These are phyloP conservation scores for Poicephalus gulielmi DNA, from an alignment of 2,113 vertebrate genomes.

Conservation along the genomic window DNA sequence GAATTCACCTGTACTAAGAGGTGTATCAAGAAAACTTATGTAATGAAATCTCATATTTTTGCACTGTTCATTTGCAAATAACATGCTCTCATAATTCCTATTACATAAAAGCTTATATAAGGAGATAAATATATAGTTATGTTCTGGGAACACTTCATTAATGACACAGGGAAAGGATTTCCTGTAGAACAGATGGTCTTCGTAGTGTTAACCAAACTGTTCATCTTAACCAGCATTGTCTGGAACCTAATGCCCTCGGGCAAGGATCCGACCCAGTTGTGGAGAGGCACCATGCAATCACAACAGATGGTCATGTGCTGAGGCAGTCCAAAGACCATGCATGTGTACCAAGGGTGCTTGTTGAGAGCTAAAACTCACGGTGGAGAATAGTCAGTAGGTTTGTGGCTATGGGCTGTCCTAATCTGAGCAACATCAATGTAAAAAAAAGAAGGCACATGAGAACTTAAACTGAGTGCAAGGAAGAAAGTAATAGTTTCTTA, in stretches of 20 bases:
- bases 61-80: not conserved
- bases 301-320: constrained; percentile 50
- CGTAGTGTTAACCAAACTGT: constrained; percentile 35
- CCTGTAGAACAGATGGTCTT: constrained; percentile 60
- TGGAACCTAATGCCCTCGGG: constrained; percentile 53
- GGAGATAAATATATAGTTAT: constrained; percentile 37
- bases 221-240: constrained; percentile 64
- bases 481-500: not conserved
- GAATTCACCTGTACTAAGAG: not conserved
- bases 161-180: constrained; percentile 53
- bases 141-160: constrained; percentile 43
- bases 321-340: not conserved
- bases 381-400: not conserved
- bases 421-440: not conserved
- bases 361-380: not conserved
- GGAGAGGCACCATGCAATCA: constrained; percentile 29
- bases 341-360: not conserved
- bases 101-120: not conserved
- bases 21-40: not conserved
- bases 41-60: not conserved
- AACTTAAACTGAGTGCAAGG: not conserved
- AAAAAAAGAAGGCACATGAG: accelerated
- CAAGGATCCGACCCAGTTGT: constrained; percentile 59
- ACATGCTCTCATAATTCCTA: not conserved
- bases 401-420: not conserved